Conservation (phyloP, 2,113 vertebrate genomes). For the Planiliza haematocheilus region DNA sequence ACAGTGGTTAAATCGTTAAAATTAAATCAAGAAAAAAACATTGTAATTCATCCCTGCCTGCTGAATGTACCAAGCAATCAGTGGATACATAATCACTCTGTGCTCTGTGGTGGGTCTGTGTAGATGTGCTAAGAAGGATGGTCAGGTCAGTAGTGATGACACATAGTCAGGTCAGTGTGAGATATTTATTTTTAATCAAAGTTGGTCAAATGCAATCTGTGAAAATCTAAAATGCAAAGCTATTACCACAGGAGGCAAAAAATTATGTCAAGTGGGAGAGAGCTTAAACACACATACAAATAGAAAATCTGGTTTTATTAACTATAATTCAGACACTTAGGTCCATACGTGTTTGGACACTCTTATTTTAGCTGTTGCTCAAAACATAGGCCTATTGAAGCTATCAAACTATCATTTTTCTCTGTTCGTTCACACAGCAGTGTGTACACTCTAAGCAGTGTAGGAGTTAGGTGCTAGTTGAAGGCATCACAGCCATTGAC, state of each 20-base stretch:
- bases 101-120: slow-evolving; percentile 24
- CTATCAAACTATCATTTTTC: no score
- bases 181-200: slow-evolving; percentile 29
- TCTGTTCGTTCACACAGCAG: no score
- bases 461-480: no score
- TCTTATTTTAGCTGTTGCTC: no score
- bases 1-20: slow-evolving; percentile 35
- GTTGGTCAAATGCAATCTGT: slow-evolving; percentile 23
- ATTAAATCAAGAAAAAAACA: slow-evolving; percentile 8
- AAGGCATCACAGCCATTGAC: no score
- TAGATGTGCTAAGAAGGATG: slow-evolving; percentile 38
- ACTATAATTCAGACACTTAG: no score
- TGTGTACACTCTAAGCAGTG: not conserved
- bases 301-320: not conserved
- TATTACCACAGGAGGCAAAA: slow-evolving; percentile 23
- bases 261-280: not conserved
- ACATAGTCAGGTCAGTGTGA: slow-evolving; percentile 2
- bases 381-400: no score
- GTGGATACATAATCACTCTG: slow-evolving; percentile 34
- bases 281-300: slow-evolving; percentile 6
- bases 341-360: no score
- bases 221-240: slow-evolving; percentile 40
- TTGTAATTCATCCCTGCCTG: slow-evolving; percentile 13
- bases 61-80: slow-evolving; percentile 41
- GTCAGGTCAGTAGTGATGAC: slow-evolving; percentile 45